A percentile compares a stretch with the other conserved stretches of the same genome.
Conservation (phyloP, 2,888 invertebrate species). For the Papilio gigon region DNA sequence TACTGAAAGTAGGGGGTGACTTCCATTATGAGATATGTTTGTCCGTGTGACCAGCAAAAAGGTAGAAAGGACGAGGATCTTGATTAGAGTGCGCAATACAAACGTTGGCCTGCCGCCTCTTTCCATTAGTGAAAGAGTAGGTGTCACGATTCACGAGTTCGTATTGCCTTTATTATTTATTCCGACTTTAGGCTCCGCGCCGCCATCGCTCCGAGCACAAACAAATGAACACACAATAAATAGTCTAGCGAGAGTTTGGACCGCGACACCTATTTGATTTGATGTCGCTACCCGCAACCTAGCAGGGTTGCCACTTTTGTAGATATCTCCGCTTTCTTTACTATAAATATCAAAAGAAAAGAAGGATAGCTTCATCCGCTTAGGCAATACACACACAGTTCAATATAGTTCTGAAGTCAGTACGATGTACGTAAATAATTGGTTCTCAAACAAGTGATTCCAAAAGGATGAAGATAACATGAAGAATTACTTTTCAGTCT, state of each 20-base stretch:
- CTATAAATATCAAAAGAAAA: not conserved
- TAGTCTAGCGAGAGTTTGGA: conserved; percentile 42
- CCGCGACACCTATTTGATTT: conserved; percentile 40
- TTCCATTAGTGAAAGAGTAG: conserved; percentile 79
- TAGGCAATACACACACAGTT: no score
- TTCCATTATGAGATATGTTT: conserved; percentile 54
- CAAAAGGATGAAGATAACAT: no score
- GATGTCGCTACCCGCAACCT: conserved; percentile 32
- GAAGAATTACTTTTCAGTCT: no score
- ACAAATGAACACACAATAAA: conserved; percentile 69
- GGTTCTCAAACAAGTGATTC: no score
- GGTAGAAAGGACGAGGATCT: conserved; percentile 70
- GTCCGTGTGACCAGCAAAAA: conserved; percentile 66
- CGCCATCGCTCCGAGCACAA: conserved; percentile 58
- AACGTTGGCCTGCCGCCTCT: conserved; percentile 65
- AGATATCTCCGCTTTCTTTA: not conserved
- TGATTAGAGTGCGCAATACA: conserved; percentile 73
- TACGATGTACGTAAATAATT: no score
- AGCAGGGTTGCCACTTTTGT: conserved; percentile 26
- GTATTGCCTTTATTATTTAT: conserved; percentile 78
- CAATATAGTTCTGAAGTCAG: no score
- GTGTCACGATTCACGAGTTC: conserved; percentile 74
- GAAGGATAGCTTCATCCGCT: not conserved
- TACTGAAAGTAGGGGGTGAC: conserved; percentile 43
- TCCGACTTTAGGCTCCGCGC: conserved; percentile 64